phyloP scores from a whole-genome alignment of 2,113 vertebrate species.

The Podocnemis expansa region DNA sequence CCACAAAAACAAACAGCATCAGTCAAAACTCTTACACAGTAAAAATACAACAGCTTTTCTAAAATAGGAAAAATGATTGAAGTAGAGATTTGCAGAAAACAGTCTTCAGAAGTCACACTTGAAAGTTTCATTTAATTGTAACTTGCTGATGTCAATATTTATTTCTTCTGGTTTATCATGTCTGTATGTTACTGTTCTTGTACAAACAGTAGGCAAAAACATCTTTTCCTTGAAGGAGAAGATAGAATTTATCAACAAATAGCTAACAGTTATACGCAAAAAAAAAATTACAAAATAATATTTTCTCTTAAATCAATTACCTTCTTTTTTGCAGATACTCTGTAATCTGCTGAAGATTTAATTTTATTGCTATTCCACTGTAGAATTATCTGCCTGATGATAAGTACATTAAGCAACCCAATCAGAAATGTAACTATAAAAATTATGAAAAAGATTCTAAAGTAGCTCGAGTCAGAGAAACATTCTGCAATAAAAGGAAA shows the following conservation, averaged over 20 bases:
- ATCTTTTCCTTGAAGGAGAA: constrained; percentile 82
- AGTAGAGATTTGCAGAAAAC: constrained; percentile 57
- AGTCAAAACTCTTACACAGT: constrained; percentile 57
- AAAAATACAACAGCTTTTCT: constrained; percentile 26
- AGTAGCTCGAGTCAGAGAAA: constrained; percentile 81
- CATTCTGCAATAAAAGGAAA: constrained; percentile 85
- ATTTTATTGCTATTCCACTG: constrained; percentile 78
- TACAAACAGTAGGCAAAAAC: constrained; percentile 88
- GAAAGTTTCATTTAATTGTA: constrained; percentile 86
- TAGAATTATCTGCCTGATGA: constrained; percentile 87
- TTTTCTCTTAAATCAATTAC: constrained; percentile 75
- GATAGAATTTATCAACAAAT: constrained; percentile 66
- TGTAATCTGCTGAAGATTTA: constrained; percentile 80
- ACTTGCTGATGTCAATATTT: constrained; percentile 88
- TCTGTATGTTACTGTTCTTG: constrained; percentile 93
- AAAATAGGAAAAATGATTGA: constrained; percentile 38
- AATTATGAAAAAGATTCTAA: constrained; percentile 92
- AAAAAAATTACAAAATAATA: constrained; percentile 35
- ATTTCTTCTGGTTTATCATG: constrained; percentile 91
- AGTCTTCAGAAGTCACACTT: constrained; percentile 81
- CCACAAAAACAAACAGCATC: constrained; percentile 40
- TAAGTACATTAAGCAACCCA: constrained; percentile 89
- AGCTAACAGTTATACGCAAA: constrained; percentile 11
- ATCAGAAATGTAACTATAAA: constrained; percentile 92
- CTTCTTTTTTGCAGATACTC: constrained; percentile 84